These are phyloP conservation scores for Tautogolabrus adspersus DNA, from an alignment of 2,113 vertebrate genomes.

Conservation along the genomic window DNA sequence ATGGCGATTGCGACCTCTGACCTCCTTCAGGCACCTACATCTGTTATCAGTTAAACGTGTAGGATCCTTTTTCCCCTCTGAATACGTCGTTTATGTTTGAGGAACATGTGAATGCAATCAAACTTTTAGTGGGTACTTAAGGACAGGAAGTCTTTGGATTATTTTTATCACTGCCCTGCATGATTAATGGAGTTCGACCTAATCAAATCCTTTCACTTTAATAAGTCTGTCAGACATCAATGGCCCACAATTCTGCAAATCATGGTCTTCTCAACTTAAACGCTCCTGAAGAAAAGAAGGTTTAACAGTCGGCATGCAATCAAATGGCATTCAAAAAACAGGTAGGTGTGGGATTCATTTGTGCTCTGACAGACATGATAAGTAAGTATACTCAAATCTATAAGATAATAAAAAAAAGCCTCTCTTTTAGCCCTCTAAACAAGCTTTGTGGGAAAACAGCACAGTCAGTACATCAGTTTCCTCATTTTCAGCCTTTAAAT, in stretches of 20 bases:
- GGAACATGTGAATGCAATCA: slow-evolving; percentile 55
- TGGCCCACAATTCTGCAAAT: slow-evolving; percentile 14
- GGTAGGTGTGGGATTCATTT: slow-evolving; percentile 25
- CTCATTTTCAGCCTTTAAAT: background rate
- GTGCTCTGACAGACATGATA: slow-evolving; percentile 11
- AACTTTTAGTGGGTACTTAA: slow-evolving; percentile 26
- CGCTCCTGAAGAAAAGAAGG: slow-evolving; percentile 6
- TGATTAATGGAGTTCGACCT: slow-evolving; percentile 25
- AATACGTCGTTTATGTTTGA: slow-evolving; percentile 45
- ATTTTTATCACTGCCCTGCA: slow-evolving; percentile 26
- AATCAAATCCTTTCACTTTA: slow-evolving; percentile 21
- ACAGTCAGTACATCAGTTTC: no score
- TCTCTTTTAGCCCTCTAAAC: slow-evolving; percentile 1
- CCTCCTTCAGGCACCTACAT: slow-evolving; percentile 82
- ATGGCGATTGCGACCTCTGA: slow-evolving; percentile 82
- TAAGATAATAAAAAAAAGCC: slow-evolving; percentile 30
- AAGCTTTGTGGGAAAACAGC: slow-evolving; percentile 1
- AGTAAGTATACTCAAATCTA: slow-evolving; percentile 29
- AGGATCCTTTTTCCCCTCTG: slow-evolving; percentile 67
- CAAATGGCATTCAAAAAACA: slow-evolving; percentile 14
- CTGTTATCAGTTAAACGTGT: slow-evolving; percentile 83
- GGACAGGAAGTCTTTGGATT: slow-evolving; percentile 41
- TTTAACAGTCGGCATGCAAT: slow-evolving; percentile 30
- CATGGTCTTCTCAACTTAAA: slow-evolving; percentile 2
- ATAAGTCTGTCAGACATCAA: slow-evolving; percentile 15